Conservation (phyloP, 64 coral and sea anemone species). For the Montipora efflorescens region DNA sequence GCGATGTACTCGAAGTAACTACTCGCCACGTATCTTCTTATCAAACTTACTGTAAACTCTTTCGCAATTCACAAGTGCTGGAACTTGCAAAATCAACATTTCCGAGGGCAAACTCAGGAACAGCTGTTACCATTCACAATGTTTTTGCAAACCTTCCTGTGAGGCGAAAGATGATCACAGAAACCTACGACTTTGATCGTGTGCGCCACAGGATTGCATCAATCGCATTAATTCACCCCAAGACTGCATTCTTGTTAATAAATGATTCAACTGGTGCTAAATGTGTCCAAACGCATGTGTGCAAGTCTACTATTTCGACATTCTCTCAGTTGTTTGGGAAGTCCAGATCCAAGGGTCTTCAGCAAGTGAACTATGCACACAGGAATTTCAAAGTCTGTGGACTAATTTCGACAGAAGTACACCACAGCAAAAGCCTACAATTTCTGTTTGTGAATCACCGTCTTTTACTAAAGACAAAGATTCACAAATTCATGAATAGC, state of each 20-base stretch:
- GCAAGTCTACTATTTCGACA: slow-evolving; percentile 75
- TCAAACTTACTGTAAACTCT: slow-evolving; percentile 86
- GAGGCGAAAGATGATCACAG: slow-evolving; percentile 76
- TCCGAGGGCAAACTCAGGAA: slow-evolving; percentile 71
- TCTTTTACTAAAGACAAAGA: slow-evolving; percentile 87
- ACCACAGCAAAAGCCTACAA: slow-evolving; percentile 84
- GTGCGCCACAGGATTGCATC: slow-evolving; percentile 82
- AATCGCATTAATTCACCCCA: slow-evolving; percentile 82
- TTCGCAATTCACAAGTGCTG: slow-evolving; percentile 82
- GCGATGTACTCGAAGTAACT: slow-evolving; percentile 82
- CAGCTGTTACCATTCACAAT: slow-evolving; percentile 80
- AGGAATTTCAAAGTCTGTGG: slow-evolving; percentile 68
- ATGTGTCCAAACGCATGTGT: slow-evolving; percentile 77
- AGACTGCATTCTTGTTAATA: slow-evolving; percentile 77
- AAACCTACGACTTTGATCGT: slow-evolving; percentile 81
- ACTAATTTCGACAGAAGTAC: slow-evolving; percentile 71
- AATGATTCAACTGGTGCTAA: slow-evolving; percentile 79
- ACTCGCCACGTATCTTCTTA: slow-evolving; percentile 85
- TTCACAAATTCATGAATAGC: slow-evolving; percentile 86
- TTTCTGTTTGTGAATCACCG: slow-evolving; percentile 91
- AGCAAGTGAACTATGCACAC: slow-evolving; percentile 48
- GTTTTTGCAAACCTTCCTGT: slow-evolving; percentile 89
- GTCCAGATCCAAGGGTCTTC: slow-evolving; percentile 79
- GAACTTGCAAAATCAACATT: slow-evolving; percentile 73
- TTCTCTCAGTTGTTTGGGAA: slow-evolving; percentile 97